phyloP scores from a whole-genome alignment of 2,888 invertebrate species.

The Elysia crispata region DNA sequence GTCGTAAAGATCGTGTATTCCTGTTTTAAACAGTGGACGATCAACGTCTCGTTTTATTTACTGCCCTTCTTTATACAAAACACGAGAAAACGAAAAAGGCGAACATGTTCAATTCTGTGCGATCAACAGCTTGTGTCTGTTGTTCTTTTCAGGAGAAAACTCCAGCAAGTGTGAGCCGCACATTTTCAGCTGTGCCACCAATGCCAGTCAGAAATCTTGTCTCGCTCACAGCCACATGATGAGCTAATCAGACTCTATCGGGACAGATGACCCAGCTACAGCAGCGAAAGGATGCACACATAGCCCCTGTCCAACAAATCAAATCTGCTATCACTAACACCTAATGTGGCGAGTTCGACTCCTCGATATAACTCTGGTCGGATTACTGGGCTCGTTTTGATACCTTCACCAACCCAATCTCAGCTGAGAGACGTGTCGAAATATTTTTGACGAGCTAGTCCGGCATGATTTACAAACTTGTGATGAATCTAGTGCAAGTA shows the following conservation, averaged over 20 bases:
- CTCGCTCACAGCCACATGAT: slow-evolving; percentile 6
- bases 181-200: background rate
- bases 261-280: background rate
- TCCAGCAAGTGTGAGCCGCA: background rate
- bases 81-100: no score
- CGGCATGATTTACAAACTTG: background rate
- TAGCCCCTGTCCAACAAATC: background rate
- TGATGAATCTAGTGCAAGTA: slow-evolving; percentile 10
- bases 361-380: slow-evolving; percentile 21
- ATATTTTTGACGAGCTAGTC: slow-evolving; percentile 11
- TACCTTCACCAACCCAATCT: background rate
- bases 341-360: background rate
- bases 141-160: slow-evolving; percentile 3
- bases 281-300: background rate
- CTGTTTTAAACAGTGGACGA: no score
- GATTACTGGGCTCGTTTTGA: slow-evolving; percentile 9
- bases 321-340: background rate
- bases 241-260: background rate
- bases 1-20: no score
- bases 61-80: background rate
- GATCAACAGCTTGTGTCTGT: background rate
- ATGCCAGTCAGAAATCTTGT: background rate
- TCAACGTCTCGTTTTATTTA: background rate
- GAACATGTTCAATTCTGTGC: background rate
- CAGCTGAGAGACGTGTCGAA: background rate